Percentiles rank a stretch among this genome's conserved stretches.
These are phyloP conservation scores for Nerophis ophidion DNA, from an alignment of 2,113 vertebrate species.

Conservation along the genomic window DNA sequence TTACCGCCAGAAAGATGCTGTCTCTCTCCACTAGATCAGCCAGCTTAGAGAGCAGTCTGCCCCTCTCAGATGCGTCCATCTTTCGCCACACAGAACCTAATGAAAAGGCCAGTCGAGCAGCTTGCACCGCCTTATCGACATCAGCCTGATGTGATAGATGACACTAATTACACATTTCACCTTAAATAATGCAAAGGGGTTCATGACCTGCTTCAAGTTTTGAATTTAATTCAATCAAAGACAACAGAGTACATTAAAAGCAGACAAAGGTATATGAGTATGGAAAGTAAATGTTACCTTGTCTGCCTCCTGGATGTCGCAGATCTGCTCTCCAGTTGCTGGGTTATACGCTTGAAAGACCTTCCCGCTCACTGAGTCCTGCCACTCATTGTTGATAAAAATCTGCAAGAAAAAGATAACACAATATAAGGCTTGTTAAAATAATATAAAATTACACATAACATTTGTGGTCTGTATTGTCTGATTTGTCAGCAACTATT, in stretches of 20 bases:
- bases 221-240: not conserved
- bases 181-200: conserved; percentile 21
- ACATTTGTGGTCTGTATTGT: not conserved
- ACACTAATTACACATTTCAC: conserved; percentile 2
- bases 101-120: conserved; percentile 88
- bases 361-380: conserved; percentile 88
- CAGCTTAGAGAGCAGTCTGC: conserved; percentile 86
- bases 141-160: conserved; percentile 73
- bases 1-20: conserved; percentile 87
- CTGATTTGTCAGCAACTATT: not conserved
- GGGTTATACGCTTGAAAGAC: conserved; percentile 87
- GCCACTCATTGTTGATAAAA: conserved; percentile 99
- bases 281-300: conserved; percentile 76
- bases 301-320: conserved; percentile 96
- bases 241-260: too few species aligned
- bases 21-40: conserved; percentile 95
- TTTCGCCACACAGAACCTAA: conserved; percentile 89
- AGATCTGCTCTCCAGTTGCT: conserved; percentile 90
- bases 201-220: not conserved
- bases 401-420: conserved; percentile 69
- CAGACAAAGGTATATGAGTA: not conserved
- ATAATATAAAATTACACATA: not conserved
- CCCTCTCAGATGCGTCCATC: conserved; percentile 95
- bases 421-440: conserved; percentile 8
- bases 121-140: conserved; percentile 90